Evolutionary conservation across 2,113 vertebrate species (phyloP), one percentile per base, ranked within the genome.

Genomic region (Halichoeres trimaculatus): DNA sequence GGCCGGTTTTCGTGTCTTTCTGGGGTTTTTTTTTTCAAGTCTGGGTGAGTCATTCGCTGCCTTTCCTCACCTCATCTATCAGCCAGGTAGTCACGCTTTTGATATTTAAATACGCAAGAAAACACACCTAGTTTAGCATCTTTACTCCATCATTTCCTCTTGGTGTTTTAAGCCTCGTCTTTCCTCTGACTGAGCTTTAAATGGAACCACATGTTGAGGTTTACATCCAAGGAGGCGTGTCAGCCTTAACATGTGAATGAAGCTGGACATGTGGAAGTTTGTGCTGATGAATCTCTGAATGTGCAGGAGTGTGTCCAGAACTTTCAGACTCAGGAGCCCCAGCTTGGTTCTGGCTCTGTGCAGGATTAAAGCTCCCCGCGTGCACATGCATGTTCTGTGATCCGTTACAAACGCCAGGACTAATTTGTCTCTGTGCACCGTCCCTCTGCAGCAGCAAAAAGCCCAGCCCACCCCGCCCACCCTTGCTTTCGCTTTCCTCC

Each of bases 201-300:
- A 35, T 50, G 69, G 52, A 87, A 55, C 63, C 85, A 85, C 70
- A 83, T 91, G 85, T n/a, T 69, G 68, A 52, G 23, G 34, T 60
- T 84, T 53, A 61, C 71, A 48, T 62, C 22, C 1, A 70, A 70
- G 19, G 67, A 59, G 19, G 22, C 68, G 10, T 30, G 74, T 55
- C 34, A 14, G 68, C 12, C 52, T 64, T n/a, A 62, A 48, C 64
- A 12, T 75, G 62, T 48, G 73, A 77, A 36, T 40, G 52, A 70
- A 59, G 22, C 63, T 77, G 63, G 52, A 60, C 36, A 24, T 45
- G 24, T n/a, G 51, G 23, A 74, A 1, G 45, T 65, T 52, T 74
- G 45, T 59, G 73, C 67, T 53, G n/a, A 19, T 67, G 56, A 52
- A 13, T 59, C 20, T 65, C 50, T 26, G 12, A 30, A 24, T 20